A percentile compares a stretch with the other conserved stretches of the same genome.
phyloP scores from a whole-genome alignment of 2,888 invertebrate species.

The Eucera pruinosa region DNA sequence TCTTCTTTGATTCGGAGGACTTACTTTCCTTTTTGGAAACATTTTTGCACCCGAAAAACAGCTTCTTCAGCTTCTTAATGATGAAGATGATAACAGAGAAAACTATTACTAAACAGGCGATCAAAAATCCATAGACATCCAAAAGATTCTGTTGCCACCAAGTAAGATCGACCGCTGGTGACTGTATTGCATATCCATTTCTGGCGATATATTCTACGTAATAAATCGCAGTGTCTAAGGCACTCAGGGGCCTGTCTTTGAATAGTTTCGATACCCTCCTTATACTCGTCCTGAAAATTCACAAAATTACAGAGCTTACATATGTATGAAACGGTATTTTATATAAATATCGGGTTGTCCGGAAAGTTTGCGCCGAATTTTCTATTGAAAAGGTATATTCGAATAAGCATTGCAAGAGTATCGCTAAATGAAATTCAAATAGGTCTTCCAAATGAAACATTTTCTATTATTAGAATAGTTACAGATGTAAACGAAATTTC shows the following conservation, averaged over 20 bases:
- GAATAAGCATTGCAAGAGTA: too few relatives aligned
- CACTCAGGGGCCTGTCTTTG: constrained; percentile 68
- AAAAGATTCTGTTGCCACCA: constrained; percentile 84
- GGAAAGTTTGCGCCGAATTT: too few relatives aligned
- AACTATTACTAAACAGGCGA: constrained; percentile 45
- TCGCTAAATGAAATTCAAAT: too few relatives aligned
- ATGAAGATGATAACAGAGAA: constrained; percentile 11
- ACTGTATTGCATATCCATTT: constrained; percentile 70
- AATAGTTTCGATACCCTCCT: constrained; percentile 61
- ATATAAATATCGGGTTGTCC: too few relatives aligned
- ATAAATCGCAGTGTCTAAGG: constrained; percentile 68
- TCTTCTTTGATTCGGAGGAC: constrained; percentile 54
- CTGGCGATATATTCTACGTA: constrained; percentile 72
- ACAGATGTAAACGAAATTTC: too few relatives aligned
- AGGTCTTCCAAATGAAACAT: too few relatives aligned
- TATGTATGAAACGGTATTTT: too few relatives aligned
- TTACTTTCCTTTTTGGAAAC: background rate
- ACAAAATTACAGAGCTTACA: too few relatives aligned
- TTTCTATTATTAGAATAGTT: too few relatives aligned
- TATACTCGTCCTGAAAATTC: constrained; percentile 65
- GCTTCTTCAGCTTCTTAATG: constrained; percentile 32
- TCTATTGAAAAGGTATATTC: too few relatives aligned
- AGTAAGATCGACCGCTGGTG: constrained; percentile 74
- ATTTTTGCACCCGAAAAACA: too few relatives aligned
- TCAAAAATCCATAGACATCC: constrained; percentile 85